phyloP scores from a whole-genome alignment of 2,113 vertebrate genomes.

The Tapirus terrestris region DNA sequence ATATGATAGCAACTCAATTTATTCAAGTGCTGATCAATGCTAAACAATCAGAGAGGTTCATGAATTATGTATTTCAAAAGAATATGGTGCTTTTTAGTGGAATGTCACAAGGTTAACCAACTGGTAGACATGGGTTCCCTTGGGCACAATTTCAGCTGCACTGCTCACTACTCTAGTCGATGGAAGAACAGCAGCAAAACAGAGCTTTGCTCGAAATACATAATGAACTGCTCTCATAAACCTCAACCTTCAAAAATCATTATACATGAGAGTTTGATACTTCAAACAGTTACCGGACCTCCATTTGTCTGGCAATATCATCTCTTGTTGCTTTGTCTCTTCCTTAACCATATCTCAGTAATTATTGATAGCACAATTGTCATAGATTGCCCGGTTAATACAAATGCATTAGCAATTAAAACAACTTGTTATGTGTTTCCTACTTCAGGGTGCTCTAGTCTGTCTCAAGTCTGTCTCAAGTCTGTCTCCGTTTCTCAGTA shows the following conservation, averaged over 20 bases:
- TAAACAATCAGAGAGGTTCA: constrained; percentile 93
- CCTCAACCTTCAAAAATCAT: constrained; percentile 89
- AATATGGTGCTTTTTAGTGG: constrained; percentile 92
- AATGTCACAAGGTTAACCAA: constrained; percentile 94
- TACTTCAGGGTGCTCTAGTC: constrained; percentile 41
- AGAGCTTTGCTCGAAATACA: constrained; percentile 86
- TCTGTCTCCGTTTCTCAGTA: constrained; percentile 55
- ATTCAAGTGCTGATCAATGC: constrained; percentile 97
- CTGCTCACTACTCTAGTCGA: constrained; percentile 84
- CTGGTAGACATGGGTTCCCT: constrained; percentile 90
- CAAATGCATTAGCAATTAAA: constrained; percentile 83
- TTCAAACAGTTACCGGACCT: constrained; percentile 84
- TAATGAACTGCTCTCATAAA: constrained; percentile 88
- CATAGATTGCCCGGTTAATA: constrained; percentile 76
- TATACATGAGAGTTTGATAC: constrained; percentile 85
- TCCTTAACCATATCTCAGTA: constrained; percentile 80
- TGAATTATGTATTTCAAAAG: constrained; percentile 95
- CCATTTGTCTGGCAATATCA: constrained; percentile 79
- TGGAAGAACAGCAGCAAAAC: constrained; percentile 86
- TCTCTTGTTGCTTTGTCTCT: constrained; percentile 46
- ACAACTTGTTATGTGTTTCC: constrained; percentile 74
- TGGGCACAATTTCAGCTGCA: constrained; percentile 91
- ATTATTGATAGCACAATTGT: constrained; percentile 84
- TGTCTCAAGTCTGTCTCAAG: constrained; percentile 38
- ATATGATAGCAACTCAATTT: constrained; percentile 95